Conservation (phyloP, 92 coral and sea anemone genomes). For the Paramuricea clavata region DNA sequence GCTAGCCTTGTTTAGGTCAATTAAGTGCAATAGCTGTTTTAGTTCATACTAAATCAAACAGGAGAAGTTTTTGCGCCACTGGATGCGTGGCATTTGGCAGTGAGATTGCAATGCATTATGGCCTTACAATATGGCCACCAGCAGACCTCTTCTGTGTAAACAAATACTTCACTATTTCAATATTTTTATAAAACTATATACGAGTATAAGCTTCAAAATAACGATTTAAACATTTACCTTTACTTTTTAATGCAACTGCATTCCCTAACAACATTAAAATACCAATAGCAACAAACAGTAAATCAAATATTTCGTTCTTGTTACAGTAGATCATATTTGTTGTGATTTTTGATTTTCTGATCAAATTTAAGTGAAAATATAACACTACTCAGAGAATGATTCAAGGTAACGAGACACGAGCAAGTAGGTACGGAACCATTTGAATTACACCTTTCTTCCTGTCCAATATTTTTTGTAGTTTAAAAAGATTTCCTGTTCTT, state of each 20-base stretch:
- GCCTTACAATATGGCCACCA: not conserved
- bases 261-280: not conserved
- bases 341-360: not conserved
- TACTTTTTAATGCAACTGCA: not conserved
- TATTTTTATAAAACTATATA: not conserved
- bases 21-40: too few relatives aligned
- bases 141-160: not conserved
- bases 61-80: too few relatives aligned
- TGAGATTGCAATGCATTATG: conserved; percentile 14
- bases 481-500: not conserved
- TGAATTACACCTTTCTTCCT: not conserved
- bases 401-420: not conserved
- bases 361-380: not conserved
- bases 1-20: too few relatives aligned
- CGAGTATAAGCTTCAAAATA: not conserved
- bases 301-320: not conserved
- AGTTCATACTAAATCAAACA: too few relatives aligned
- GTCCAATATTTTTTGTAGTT: not conserved
- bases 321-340: conserved; percentile 1
- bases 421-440: not conserved
- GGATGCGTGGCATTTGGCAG: too few relatives aligned
- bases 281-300: not conserved
- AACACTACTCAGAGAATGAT: not conserved
- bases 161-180: not conserved
- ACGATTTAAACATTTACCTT: not conserved